These are phyloP conservation scores for Silurus glanis DNA, from an alignment of 2,113 vertebrate species.

Conservation along the genomic window DNA sequence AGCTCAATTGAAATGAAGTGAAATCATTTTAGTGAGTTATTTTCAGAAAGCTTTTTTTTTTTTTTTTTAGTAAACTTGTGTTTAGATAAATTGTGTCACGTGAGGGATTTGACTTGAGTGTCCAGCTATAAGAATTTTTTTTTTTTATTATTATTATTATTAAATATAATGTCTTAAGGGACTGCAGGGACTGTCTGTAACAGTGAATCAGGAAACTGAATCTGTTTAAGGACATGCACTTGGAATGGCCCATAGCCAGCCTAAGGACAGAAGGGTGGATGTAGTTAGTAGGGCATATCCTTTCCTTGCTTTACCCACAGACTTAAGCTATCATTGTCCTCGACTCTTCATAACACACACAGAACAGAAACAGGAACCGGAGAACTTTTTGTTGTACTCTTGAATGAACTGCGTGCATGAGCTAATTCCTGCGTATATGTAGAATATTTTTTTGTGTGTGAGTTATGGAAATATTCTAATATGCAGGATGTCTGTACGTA, in stretches of 20 bases:
- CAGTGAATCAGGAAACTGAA: constrained; percentile 75
- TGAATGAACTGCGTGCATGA: neutral
- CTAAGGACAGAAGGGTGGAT: constrained; percentile 70
- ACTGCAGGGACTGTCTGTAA: constrained; percentile 27
- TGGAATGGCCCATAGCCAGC: constrained; percentile 69
- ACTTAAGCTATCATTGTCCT: constrained; percentile 64
- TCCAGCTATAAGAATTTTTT: neutral
- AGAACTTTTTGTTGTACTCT: constrained; percentile 5
- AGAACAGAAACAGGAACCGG: constrained; percentile 16
- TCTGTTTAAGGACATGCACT: constrained; percentile 66
- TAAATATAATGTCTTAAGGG: neutral
- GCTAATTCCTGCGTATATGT: neutral
- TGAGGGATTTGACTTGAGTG: neutral
- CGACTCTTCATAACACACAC: constrained; percentile 32
- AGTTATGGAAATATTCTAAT: neutral
- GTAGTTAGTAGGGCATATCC: constrained; percentile 72
- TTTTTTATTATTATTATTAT: neutral
- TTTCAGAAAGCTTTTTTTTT: neutral
- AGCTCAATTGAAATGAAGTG: neutral
- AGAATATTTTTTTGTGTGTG: neutral
- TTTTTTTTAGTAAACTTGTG: too few relatives aligned
- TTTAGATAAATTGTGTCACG: too few relatives aligned
- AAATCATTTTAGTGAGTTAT: neutral
- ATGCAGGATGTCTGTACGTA: neutral
- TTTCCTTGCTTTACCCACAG: constrained; percentile 69